Evolutionary conservation across 2,797 vertebrate genomes (phyloP).

Genomic region (Manis javanica): DNA sequence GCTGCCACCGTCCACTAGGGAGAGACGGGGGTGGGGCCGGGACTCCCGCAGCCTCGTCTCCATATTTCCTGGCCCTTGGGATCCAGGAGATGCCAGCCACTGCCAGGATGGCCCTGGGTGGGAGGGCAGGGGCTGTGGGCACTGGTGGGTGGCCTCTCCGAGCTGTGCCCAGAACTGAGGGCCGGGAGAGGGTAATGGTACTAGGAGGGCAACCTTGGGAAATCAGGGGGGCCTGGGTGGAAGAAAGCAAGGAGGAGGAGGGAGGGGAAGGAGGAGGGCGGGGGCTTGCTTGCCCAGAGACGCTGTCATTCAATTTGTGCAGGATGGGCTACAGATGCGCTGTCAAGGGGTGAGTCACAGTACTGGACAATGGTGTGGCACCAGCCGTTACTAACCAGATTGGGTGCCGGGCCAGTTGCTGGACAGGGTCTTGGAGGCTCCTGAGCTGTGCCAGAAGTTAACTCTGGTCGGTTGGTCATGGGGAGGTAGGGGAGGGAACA

Average conservation of each 20-base stretch:
- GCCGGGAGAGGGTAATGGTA: not conserved
- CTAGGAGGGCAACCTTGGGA: not conserved
- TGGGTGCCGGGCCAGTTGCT: not conserved
- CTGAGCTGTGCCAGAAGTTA: not conserved
- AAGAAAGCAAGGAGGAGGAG: not conserved
- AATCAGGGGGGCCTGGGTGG: no score
- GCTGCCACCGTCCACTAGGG: not conserved
- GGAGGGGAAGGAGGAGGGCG: no score
- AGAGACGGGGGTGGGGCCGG: not conserved
- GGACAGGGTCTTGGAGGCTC: not conserved
- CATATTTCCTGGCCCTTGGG: not conserved
- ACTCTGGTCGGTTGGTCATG: not conserved
- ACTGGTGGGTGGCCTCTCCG: not conserved
- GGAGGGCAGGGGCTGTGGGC: not conserved
- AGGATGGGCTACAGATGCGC: not conserved
- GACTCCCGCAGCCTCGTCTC: not conserved
- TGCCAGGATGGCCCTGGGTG: not conserved
- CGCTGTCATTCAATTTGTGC: not conserved
- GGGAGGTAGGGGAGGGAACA: not conserved
- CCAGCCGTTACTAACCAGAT: not conserved
- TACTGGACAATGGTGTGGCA: not conserved
- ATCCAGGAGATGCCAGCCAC: not conserved
- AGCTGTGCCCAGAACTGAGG: not conserved
- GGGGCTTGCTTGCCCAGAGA: not conserved
- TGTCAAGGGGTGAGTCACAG: not conserved